Evolutionary conservation across 2,888 invertebrate genomes (phyloP), one percentile per base, ranked within the genome.

Genomic region (Portevinia maculata): DNA sequence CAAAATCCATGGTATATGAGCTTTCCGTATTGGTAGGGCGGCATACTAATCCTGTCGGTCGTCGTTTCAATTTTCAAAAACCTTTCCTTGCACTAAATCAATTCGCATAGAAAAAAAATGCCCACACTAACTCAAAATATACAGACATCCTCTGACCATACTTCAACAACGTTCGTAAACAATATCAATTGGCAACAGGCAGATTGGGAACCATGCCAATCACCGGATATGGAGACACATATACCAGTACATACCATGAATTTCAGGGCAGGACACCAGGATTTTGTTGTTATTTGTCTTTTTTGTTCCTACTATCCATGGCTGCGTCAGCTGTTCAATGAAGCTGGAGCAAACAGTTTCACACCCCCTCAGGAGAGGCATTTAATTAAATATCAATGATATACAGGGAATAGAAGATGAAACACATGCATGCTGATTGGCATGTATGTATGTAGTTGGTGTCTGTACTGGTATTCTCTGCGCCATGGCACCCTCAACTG

Each of bases 341-440:
- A 2, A 30, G 48, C 57, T 55, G 7, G 44, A 32, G 57, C 34
- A 24, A 39, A 62, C 32, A 24, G 7, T 30, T 21, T 34, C 5
- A 37, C 46, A 32, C 37, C 28, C 21, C 50, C 24, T n/a, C n/a
- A 53, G 28, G 57, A 74, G 41, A 57, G 79, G 32, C 64, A 69
- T 79, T 79, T 74, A 74, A 74, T 79, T 79, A 79, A 79, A 79
- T 79, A 74, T 69, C 79, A 74, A 62, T 74, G 79, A 69, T 55
- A 64, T 50, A 69, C 41, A 53, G 79, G 62, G 74, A 74, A 62
- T 79, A 50, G 57, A 57, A 69, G 37, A 74, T 74, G 52, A 52
- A 70, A 55, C 57, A 32, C 69, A 74, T 57, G 69, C 74, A 74
- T 74, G 69, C 57, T 74, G 74, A 74, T 79, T 79, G 69, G 74